Conservation (phyloP, 2,888 invertebrate genomes). For the Anagyrus pseudococci region DNA sequence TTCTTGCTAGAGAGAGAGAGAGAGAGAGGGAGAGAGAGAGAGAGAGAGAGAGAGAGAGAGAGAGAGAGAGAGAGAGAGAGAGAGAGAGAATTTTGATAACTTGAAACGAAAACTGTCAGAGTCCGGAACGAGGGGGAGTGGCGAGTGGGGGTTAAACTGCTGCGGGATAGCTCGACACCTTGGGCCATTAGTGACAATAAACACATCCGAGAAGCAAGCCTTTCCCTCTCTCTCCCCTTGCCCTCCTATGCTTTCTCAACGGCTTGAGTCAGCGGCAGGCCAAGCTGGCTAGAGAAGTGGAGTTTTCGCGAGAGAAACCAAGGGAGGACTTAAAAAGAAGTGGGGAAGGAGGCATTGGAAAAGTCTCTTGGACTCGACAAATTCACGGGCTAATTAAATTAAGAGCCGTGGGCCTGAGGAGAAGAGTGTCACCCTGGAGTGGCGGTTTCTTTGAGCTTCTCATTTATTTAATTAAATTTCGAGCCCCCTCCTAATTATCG, state of each 20-base stretch:
- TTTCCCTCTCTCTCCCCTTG: too few relatives aligned
- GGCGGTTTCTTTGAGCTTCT: neutral
- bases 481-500: neutral
- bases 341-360: neutral
- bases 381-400: constrained; percentile 25
- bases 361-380: constrained; percentile 19
- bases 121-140: too few relatives aligned
- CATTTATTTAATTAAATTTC: constrained; percentile 30
- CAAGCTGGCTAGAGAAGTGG: neutral
- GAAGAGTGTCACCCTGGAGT: neutral
- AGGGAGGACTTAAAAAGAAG: neutral
- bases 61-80: too few relatives aligned
- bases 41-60: too few relatives aligned
- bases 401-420: neutral
- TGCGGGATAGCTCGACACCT: neutral
- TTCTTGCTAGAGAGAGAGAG: too few relatives aligned
- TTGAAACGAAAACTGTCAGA: constrained; percentile 6
- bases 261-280: neutral
- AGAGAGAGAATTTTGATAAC: too few relatives aligned
- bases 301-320: neutral
- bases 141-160: too few relatives aligned
- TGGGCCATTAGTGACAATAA: constrained; percentile 27
- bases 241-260: too few relatives aligned
- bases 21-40: too few relatives aligned
- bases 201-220: too few relatives aligned